Evolutionary conservation across 1,140 invertebrate genomes (phyloP).

Genomic region (Colletes gigas): DNA sequence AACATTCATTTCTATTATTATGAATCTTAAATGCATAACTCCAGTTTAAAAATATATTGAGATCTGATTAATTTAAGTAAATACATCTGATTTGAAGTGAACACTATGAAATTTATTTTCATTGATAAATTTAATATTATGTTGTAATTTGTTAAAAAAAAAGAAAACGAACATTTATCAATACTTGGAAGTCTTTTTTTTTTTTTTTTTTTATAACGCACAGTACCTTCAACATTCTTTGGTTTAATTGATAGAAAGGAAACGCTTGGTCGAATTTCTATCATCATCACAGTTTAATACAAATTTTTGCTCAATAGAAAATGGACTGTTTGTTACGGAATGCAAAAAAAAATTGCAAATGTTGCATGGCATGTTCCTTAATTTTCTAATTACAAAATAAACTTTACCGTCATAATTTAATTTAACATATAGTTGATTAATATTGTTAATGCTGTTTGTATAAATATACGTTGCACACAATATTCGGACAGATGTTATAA

Average conservation of each 20-base stretch:
- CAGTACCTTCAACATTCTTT: conserved; percentile 48
- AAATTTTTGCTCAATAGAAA: conserved; percentile 33
- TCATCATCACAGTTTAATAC: conserved; percentile 49
- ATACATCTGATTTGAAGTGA: conserved; percentile 25
- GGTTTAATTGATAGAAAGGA: conserved; percentile 48
- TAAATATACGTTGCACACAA: conserved; percentile 42
- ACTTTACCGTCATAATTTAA: conserved; percentile 34
- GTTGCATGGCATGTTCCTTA: conserved; percentile 36
- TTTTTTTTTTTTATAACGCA: conserved; percentile 29
- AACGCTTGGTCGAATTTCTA: conserved; percentile 47
- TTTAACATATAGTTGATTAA: conserved; percentile 41
- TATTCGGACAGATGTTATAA: conserved; percentile 39
- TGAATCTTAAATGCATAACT: conserved; percentile 57
- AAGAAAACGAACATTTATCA: conserved; percentile 29
- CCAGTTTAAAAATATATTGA: conserved; percentile 57
- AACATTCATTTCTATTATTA: conserved; percentile 41
- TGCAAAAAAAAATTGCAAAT: conserved; percentile 52
- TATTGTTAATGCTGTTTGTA: conserved; percentile 46
- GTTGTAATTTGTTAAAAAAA: conserved; percentile 18
- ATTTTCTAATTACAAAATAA: conserved; percentile 54
- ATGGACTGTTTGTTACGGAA: conserved; percentile 52
- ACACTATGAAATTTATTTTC: conserved; percentile 19
- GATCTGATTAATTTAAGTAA: conserved; percentile 54
- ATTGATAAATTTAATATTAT: conserved; percentile 10
- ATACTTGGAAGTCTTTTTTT: conserved; percentile 34